Percentiles rank a stretch among this genome's conserved stretches.
Conservation (phyloP, 1,140 invertebrate species). For the Patella vulgata region DNA sequence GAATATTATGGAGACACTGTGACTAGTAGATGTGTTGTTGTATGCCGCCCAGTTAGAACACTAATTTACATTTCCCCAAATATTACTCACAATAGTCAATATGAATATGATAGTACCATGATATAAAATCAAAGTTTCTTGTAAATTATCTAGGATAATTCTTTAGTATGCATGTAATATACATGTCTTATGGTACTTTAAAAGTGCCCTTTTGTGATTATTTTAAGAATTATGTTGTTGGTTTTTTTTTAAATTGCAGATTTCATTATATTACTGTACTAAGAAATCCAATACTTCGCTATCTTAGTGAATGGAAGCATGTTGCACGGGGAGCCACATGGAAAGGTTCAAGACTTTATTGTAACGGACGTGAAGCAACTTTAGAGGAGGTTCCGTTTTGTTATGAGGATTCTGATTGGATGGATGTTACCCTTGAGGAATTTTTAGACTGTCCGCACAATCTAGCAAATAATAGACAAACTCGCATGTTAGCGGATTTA, state of each 20-base stretch:
- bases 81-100: too few species aligned
- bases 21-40: too few species aligned
- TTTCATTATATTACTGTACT: slow-evolving; percentile 98
- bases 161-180: too few species aligned
- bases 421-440: slow-evolving; percentile 78
- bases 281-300: slow-evolving; percentile 88
- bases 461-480: slow-evolving; percentile 95
- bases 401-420: slow-evolving; percentile 70
- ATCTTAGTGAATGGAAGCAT: slow-evolving; percentile 93
- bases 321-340: slow-evolving; percentile 97
- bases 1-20: too few species aligned
- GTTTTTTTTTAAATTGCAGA: slow-evolving; percentile 63
- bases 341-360: slow-evolving; percentile 68
- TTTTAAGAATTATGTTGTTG: too few species aligned
- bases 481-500: slow-evolving; percentile 91
- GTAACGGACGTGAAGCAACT: slow-evolving; percentile 78
- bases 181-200: too few species aligned
- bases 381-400: slow-evolving; percentile 72
- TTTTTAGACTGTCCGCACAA: slow-evolving; percentile 92
- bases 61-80: too few species aligned
- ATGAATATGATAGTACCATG: too few species aligned
- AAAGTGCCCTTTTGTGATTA: too few species aligned
- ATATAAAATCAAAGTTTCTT: too few species aligned
- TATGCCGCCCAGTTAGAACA: too few species aligned
- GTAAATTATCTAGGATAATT: too few species aligned